A percentile compares a stretch with the other conserved stretches of the same genome.
phyloP scores from a whole-genome alignment of 2,888 invertebrate species.

The Melieria crassipennis region DNA sequence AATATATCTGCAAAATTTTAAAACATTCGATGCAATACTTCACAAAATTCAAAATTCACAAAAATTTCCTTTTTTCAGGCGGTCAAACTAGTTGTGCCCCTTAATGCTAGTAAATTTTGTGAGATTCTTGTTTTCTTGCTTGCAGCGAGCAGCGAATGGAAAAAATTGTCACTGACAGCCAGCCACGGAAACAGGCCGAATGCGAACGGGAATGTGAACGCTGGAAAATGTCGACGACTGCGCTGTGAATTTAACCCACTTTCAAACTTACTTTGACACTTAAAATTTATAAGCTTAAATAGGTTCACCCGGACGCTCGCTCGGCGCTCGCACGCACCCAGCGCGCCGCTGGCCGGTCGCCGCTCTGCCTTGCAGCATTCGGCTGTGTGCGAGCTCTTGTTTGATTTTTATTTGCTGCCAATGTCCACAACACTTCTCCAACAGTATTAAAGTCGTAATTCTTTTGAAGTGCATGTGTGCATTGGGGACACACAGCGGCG shows the following conservation, averaged over 20 bases:
- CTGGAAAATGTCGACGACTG: no score
- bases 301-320: background rate
- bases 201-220: no score
- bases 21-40: no score
- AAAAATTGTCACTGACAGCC: no score
- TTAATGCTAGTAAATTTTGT: no score
- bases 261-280: slow-evolving; percentile 10
- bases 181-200: no score
- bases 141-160: no score
- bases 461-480: slow-evolving; percentile 20
- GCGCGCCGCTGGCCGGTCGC: background rate
- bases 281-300: slow-evolving; percentile 26
- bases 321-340: background rate
- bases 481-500: slow-evolving; percentile 5
- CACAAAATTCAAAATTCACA: no score
- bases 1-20: no score
- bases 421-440: slow-evolving; percentile 19
- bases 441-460: slow-evolving; percentile 29
- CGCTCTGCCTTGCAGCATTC: background rate
- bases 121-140: no score
- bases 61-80: no score
- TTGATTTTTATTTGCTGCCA: background rate
- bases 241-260: slow-evolving; percentile 11
- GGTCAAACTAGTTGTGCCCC: no score
- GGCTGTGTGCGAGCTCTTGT: background rate